These are phyloP conservation scores for Pristionchus fissidentatus DNA, from an alignment of 2,888 invertebrate species.

Conservation along the genomic window DNA sequence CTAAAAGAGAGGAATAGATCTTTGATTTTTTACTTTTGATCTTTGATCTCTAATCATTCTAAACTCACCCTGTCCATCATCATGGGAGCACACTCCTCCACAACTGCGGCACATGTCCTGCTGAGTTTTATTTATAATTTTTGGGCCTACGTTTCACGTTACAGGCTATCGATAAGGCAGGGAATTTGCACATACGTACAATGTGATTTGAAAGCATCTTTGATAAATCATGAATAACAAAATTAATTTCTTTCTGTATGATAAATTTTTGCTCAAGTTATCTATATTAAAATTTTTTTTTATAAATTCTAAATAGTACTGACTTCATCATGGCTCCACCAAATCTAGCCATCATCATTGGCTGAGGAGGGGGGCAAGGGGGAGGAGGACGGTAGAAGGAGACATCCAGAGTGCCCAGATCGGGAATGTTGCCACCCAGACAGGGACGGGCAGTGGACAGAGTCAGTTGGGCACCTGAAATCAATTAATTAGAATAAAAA, in stretches of 20 bases:
- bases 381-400: constrained; percentile 60
- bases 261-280: no score
- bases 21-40: background rate
- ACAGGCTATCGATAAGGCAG: no score
- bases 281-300: no score
- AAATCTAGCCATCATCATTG: no score
- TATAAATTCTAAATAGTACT: background rate
- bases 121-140: background rate
- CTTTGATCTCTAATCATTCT: background rate
- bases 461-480: constrained; percentile 52
- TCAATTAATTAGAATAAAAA: background rate
- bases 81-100: background rate
- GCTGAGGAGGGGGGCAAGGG: constrained; percentile 48
- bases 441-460: constrained; percentile 69
- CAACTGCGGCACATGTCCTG: constrained; percentile 59
- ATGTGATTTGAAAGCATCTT: no score
- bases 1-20: constrained; percentile 11
- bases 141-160: no score
- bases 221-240: no score
- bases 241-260: no score
- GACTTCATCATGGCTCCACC: no score
- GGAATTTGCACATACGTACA: no score
- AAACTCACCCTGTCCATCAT: constrained; percentile 16
- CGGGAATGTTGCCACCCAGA: constrained; percentile 66
- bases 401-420: constrained; percentile 68